Conservation (phyloP, 2,888 invertebrate species). For the Brenthis daphne region DNA sequence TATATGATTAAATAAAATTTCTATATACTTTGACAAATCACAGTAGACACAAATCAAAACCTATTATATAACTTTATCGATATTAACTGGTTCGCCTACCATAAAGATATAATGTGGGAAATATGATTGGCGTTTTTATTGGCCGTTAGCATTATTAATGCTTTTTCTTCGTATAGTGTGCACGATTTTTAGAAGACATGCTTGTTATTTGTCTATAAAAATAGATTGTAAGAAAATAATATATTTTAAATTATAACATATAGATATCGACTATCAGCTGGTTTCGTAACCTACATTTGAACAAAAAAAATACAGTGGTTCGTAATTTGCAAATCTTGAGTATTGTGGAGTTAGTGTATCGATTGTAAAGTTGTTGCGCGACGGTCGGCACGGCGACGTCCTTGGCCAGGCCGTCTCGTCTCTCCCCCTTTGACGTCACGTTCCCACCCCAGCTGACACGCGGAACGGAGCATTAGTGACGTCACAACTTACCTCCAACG, state of each 20-base stretch:
- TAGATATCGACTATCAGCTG: no score
- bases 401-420: constrained; percentile 73
- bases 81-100: constrained; percentile 30
- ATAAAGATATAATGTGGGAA: constrained; percentile 35
- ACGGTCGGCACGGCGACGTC: constrained; percentile 79
- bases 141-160: constrained; percentile 23
- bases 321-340: constrained; percentile 31
- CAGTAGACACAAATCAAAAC: constrained; percentile 22
- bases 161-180: not conserved
- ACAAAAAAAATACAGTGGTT: not conserved
- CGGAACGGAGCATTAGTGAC: constrained; percentile 67
- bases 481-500: constrained; percentile 57
- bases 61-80: constrained; percentile 28
- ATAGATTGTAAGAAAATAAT: no score
- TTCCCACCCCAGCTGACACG: constrained; percentile 61
- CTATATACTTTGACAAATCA: constrained; percentile 7
- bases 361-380: constrained; percentile 75
- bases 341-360: constrained; percentile 51
- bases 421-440: constrained; percentile 68
- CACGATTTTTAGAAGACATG: constrained; percentile 5
- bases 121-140: constrained; percentile 34
- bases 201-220: not conserved
- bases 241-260: no score
- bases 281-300: not conserved
- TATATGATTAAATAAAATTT: not conserved